These are phyloP conservation scores for Mythimna vitellina DNA, from an alignment of 2,888 invertebrate species.

Conservation along the genomic window DNA sequence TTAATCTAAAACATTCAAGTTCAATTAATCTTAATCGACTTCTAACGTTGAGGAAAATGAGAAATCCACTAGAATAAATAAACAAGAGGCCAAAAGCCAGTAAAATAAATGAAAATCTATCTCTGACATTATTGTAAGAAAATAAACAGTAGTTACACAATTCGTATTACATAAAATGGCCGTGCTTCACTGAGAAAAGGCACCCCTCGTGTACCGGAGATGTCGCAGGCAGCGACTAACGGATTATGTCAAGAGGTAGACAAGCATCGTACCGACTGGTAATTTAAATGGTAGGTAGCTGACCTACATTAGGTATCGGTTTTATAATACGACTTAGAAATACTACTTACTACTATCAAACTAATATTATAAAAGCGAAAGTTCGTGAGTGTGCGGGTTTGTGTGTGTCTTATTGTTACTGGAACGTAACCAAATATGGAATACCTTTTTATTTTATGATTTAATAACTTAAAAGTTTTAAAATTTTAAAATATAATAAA, in stretches of 20 bases:
- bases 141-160: constrained; percentile 30
- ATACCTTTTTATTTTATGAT: too few species aligned
- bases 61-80: not conserved
- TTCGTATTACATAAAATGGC: constrained; percentile 25
- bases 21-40: too few species aligned
- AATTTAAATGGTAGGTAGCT: constrained; percentile 29
- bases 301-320: constrained; percentile 18
- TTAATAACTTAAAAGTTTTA: too few species aligned
- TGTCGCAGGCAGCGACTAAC: constrained; percentile 44
- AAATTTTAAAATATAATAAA: too few species aligned
- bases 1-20: not conserved
- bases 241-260: constrained; percentile 45
- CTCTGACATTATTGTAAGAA: constrained; percentile 1
- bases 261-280: constrained; percentile 26
- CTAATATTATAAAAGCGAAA: too few species aligned
- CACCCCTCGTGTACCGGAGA: constrained; percentile 19
- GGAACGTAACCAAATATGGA: too few species aligned
- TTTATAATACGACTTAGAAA: not conserved
- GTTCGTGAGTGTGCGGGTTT: too few species aligned
- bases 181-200: constrained; percentile 25
- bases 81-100: not conserved
- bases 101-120: not conserved
- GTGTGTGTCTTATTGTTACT: too few species aligned
- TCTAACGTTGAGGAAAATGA: not conserved
- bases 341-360: too few species aligned